A percentile compares a stretch with the other conserved stretches of the same genome.
Conservation (phyloP, 1,140 invertebrate genomes). For the Whitmania pigra region DNA sequence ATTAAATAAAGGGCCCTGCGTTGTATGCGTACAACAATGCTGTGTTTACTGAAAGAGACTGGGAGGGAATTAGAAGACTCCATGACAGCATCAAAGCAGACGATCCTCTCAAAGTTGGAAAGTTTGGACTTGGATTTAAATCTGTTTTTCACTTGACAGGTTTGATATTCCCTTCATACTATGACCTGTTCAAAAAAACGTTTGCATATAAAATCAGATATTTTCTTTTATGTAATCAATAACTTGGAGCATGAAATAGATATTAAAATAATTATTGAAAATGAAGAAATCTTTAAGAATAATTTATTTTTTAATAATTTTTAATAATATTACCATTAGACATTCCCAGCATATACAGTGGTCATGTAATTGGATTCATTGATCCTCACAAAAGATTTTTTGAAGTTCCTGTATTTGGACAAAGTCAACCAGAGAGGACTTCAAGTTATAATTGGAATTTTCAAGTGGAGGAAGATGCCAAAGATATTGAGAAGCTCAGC, state of each 20-base stretch:
- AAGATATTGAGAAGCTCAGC: conserved; percentile 7
- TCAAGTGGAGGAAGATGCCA: neutral
- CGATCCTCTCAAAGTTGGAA: conserved; percentile 34
- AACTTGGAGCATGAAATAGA: too few species aligned
- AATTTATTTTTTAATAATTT: too few species aligned
- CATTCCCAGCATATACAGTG: conserved; percentile 32
- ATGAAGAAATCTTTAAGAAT: too few species aligned
- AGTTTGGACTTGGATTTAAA: conserved; percentile 35
- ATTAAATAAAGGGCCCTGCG: conserved; percentile 29
- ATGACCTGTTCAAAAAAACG: neutral
- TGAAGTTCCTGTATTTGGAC: neutral
- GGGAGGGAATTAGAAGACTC: conserved; percentile 31
- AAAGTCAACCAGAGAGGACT: neutral
- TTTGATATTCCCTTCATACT: conserved; percentile 15
- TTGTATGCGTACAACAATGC: conserved; percentile 34
- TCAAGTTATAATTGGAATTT: conserved; percentile 9
- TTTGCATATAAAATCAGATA: too few species aligned
- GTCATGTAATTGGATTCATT: conserved; percentile 29
- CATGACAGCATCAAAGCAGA: conserved; percentile 30
- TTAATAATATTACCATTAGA: conserved; percentile 27
- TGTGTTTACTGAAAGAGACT: conserved; percentile 31
- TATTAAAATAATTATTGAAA: too few species aligned
- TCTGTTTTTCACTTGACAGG: conserved; percentile 37
- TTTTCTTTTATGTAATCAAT: too few species aligned
- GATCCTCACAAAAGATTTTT: conserved; percentile 29